Conservation (phyloP, 2,797 vertebrate genomes). For the Betta splendens region DNA sequence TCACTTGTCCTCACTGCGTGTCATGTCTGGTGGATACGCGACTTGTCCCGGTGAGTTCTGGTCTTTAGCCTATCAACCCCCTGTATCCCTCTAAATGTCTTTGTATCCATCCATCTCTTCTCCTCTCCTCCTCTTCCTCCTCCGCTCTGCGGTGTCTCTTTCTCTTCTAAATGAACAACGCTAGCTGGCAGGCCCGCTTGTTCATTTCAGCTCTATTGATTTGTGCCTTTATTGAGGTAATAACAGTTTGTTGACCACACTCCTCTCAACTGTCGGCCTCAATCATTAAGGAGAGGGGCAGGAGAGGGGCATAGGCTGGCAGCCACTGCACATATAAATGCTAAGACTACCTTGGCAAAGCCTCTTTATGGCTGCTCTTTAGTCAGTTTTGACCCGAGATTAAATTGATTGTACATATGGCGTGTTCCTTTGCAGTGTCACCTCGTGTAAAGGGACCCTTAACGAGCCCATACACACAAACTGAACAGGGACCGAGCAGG, state of each 20-base stretch:
- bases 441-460: conserved; percentile 20
- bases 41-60: conserved; percentile 67
- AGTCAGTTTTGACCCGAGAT: conserved; percentile 39
- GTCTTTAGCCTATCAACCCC: conserved; percentile 80
- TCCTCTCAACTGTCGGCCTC: conserved; percentile 90
- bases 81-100: conserved; percentile 72
- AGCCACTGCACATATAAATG: conserved; percentile 60
- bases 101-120: conserved; percentile 67
- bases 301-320: conserved; percentile 50
- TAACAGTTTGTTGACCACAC: conserved; percentile 92
- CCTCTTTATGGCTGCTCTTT: conserved; percentile 29
- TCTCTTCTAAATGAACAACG: conserved; percentile 91
- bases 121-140: conserved; percentile 38
- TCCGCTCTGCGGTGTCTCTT: conserved; percentile 70
- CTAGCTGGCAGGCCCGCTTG: conserved; percentile 88
- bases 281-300: conserved; percentile 79
- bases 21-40: conserved; percentile 72
- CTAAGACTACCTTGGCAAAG: conserved; percentile 22
- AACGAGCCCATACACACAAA: conserved; percentile 34
- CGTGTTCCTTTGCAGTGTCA: conserved; percentile 35
- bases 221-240: conserved; percentile 92
- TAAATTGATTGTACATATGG: conserved; percentile 44
- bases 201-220: conserved; percentile 96
- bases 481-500: conserved; percentile 14
- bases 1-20: conserved; percentile 75